A percentile compares a stretch with the other conserved stretches of the same genome.
Evolutionary conservation across 2,888 invertebrate species (phyloP).

Genomic region (Troglohyphantes excavatus): DNA sequence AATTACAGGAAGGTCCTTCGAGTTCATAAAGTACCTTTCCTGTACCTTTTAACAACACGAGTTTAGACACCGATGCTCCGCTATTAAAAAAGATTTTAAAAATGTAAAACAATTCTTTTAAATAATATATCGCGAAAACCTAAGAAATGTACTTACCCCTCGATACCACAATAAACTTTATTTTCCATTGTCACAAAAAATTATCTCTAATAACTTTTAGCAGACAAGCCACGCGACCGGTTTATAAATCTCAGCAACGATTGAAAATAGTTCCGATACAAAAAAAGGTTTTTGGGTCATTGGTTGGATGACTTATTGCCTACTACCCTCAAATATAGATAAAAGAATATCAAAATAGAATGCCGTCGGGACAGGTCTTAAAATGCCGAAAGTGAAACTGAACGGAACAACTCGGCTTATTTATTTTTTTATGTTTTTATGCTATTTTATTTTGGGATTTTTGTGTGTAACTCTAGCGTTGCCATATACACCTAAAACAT

Average conservation of each 20-base stretch:
- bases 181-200: constrained; percentile 21
- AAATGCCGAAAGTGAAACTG: neutral
- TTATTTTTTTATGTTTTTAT: too few species aligned
- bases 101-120: neutral
- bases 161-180: constrained; percentile 71
- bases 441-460: too few species aligned
- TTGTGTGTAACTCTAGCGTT: too few species aligned
- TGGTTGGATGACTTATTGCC: constrained; percentile 12
- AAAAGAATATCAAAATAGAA: constrained; percentile 2
- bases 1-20: constrained; percentile 78
- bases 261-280: neutral
- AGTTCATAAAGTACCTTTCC: constrained; percentile 64
- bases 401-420: neutral
- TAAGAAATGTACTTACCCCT: constrained; percentile 50
- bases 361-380: neutral
- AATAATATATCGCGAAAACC: neutral
- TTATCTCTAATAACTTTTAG: neutral
- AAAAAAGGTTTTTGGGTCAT: constrained; percentile 62
- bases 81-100: constrained; percentile 30
- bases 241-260: constrained; percentile 24
- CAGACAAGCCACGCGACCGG: neutral
- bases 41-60: constrained; percentile 73
- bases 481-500: too few species aligned
- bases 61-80: constrained; percentile 71
- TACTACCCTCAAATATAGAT: constrained; percentile 10